These are phyloP conservation scores for Ochotona curzoniae DNA, from an alignment of 2,113 vertebrate species.

Conservation along the genomic window DNA sequence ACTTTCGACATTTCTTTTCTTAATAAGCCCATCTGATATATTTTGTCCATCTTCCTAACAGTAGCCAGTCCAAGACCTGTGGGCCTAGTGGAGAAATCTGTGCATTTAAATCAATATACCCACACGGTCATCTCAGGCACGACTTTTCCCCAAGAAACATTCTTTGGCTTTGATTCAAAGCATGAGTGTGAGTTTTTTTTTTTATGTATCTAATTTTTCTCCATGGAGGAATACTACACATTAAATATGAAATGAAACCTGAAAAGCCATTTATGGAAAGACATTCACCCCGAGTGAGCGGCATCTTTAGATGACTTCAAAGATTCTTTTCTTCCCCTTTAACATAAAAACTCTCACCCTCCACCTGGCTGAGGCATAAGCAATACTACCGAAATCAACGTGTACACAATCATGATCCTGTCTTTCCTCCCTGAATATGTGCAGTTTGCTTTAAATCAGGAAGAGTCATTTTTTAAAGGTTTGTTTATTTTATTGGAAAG, in stretches of 20 bases:
- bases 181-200: constrained; percentile 52
- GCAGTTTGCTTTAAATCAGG: neutral
- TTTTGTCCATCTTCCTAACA: neutral
- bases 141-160: constrained; percentile 64
- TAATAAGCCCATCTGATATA: neutral
- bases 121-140: constrained; percentile 62
- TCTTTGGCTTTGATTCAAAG: constrained; percentile 77
- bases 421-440: constrained; percentile 21
- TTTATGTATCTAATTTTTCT: constrained; percentile 74
- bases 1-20: neutral
- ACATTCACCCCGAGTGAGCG: constrained; percentile 72
- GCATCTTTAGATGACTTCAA: constrained; percentile 68
- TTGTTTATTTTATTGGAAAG: too few species aligned
- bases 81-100: neutral
- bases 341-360: constrained; percentile 75
- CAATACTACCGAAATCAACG: constrained; percentile 69
- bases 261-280: constrained; percentile 67
- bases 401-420: constrained; percentile 45
- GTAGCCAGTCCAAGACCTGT: neutral
- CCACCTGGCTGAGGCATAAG: constrained; percentile 57
- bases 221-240: constrained; percentile 58
- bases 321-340: constrained; percentile 55
- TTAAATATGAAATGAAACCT: constrained; percentile 80
- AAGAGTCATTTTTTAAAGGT: too few species aligned
- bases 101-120: constrained; percentile 65